Percentiles rank a stretch among this genome's conserved stretches.
Conservation (phyloP, 2,888 invertebrate species). For the Agrotis segetum region DNA sequence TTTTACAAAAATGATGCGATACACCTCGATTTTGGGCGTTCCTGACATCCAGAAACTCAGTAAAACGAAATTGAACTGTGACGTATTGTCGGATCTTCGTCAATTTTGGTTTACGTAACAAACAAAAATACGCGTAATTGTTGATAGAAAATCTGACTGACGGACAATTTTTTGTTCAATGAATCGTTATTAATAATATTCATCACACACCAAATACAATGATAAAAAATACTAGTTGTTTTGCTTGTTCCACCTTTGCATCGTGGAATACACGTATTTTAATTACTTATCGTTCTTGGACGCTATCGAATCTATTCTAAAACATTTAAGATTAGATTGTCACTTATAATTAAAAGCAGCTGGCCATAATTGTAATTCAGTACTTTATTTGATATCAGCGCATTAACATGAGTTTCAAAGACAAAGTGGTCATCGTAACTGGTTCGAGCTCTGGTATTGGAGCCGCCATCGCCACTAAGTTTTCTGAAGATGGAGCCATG, state of each 20-base stretch:
- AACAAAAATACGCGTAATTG: too few species aligned
- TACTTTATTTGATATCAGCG: background rate
- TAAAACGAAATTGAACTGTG: too few species aligned
- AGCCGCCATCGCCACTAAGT: conserved; percentile 53
- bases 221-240: background rate
- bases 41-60: too few species aligned
- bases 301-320: background rate
- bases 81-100: too few species aligned
- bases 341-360: background rate
- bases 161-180: background rate
- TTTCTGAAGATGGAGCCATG: conserved; percentile 57
- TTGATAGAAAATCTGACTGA: too few species aligned
- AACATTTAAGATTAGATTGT: conserved; percentile 10
- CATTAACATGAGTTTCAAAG: conserved; percentile 55
- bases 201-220: background rate
- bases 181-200: background rate
- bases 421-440: conserved; percentile 66
- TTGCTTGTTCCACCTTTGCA: background rate
- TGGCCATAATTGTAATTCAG: background rate
- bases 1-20: too few species aligned
- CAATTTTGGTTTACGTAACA: too few species aligned
- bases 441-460: conserved; percentile 68
- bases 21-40: too few species aligned
- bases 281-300: background rate
- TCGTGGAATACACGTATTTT: background rate